phyloP scores from a whole-genome alignment of 2,113 vertebrate genomes.

The Ibidorhyncha struthersii region DNA sequence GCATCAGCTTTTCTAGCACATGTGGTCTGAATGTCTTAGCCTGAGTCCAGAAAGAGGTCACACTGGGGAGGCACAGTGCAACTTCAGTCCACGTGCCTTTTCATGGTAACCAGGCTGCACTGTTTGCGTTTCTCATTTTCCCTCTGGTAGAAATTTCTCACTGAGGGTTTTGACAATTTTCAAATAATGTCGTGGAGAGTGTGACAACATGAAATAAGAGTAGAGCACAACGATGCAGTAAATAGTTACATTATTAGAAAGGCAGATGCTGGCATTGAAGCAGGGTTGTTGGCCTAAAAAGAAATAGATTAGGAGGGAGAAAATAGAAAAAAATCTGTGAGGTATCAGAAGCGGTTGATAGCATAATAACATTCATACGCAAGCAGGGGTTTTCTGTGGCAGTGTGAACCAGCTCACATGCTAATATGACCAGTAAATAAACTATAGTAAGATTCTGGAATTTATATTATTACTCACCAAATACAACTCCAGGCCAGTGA shows the following conservation, averaged over 20 bases:
- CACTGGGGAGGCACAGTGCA: fast-evolving
- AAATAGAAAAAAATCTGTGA: constrained; percentile 33
- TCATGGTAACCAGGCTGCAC: constrained; percentile 20
- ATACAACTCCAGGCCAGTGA: background rate
- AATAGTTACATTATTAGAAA: constrained; percentile 66
- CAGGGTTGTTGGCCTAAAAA: constrained; percentile 51
- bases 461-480: background rate
- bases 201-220: constrained; percentile 60
- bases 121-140: constrained; percentile 24
- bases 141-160: constrained; percentile 51
- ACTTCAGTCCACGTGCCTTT: background rate
- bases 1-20: background rate
- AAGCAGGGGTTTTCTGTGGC: constrained; percentile 26
- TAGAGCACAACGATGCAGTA: constrained; percentile 63
- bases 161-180: constrained; percentile 55
- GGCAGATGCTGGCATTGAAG: constrained; percentile 56
- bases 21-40: background rate
- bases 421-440: constrained; percentile 51
- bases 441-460: background rate
- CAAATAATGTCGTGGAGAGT: constrained; percentile 47
- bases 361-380: constrained; percentile 25
- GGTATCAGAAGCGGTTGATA: constrained; percentile 14
- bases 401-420: constrained; percentile 4
- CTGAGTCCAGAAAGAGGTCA: background rate
- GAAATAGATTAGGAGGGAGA: constrained; percentile 47